A percentile compares a stretch with the other conserved stretches of the same genome.
These are phyloP conservation scores for Spilosoma lubricipeda DNA, from an alignment of 2,888 invertebrate species.

Conservation along the genomic window DNA sequence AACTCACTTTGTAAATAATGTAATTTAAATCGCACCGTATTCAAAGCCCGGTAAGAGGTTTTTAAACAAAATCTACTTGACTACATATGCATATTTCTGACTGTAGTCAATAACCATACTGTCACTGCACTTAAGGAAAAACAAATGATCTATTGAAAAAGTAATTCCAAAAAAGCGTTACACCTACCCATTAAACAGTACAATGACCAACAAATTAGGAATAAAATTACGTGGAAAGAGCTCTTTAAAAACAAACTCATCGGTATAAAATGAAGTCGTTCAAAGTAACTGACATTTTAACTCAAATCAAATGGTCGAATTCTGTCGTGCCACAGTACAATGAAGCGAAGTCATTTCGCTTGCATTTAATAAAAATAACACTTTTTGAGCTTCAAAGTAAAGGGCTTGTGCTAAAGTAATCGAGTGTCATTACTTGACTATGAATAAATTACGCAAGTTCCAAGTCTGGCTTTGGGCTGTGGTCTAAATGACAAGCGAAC, in stretches of 20 bases:
- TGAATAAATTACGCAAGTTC: constrained; percentile 84
- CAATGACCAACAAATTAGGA: constrained; percentile 2
- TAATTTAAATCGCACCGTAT: not conserved
- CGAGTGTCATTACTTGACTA: constrained; percentile 86
- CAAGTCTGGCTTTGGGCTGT: constrained; percentile 63
- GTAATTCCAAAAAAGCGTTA: not conserved
- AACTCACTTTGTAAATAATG: not conserved
- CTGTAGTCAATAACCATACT: not conserved
- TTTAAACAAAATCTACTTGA: not conserved
- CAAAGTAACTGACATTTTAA: constrained; percentile 31
- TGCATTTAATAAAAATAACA: constrained; percentile 76
- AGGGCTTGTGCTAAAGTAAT: constrained; percentile 84
- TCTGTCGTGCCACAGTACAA: constrained; percentile 37
- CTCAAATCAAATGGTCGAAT: constrained; percentile 41
- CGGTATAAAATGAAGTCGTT: constrained; percentile 17
- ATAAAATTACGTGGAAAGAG: constrained; percentile 11
- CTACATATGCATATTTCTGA: not conserved
- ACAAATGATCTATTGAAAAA: not conserved
- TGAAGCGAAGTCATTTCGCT: constrained; percentile 72
- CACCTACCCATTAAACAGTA: not conserved
- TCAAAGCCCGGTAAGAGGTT: not conserved
- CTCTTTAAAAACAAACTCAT: constrained; percentile 23
- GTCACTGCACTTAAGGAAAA: not conserved
- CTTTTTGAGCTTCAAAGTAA: constrained; percentile 73
- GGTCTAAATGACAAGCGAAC: constrained; percentile 51